phyloP scores from a whole-genome alignment of 2,797 vertebrate genomes.

The Gymnoscopelus microlampas region DNA sequence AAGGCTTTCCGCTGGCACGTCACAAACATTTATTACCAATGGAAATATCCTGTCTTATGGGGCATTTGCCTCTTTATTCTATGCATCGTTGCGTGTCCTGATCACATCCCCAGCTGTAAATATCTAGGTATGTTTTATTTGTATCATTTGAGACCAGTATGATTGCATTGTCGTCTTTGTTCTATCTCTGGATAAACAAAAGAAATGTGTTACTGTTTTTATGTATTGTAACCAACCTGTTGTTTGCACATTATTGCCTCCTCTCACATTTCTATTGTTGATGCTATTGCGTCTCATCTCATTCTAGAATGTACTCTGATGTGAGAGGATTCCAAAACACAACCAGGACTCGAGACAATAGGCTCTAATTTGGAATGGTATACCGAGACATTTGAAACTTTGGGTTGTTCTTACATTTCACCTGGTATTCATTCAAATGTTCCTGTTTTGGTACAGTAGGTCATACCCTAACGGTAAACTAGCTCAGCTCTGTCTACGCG shows the following conservation, averaged over 20 bases:
- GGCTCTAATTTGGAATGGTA: not conserved
- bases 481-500: too few relatives aligned
- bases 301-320: constrained; percentile 38
- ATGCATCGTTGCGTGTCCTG: constrained; percentile 15
- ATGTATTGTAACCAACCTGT: constrained; percentile 45
- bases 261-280: constrained; percentile 31
- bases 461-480: too few relatives aligned
- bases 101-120: constrained; percentile 33
- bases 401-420: constrained; percentile 10
- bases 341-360: constrained; percentile 2
- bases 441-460: not conserved
- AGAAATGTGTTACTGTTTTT: not conserved
- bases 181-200: constrained; percentile 10
- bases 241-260: constrained; percentile 59
- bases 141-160: constrained; percentile 8
- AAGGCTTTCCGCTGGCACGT: not conserved
- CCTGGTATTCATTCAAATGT: not conserved
- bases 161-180: constrained; percentile 9
- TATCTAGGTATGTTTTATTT: constrained; percentile 22
- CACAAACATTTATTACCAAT: not conserved
- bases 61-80: constrained; percentile 8
- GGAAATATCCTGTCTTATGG: not conserved
- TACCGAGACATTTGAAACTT: not conserved
- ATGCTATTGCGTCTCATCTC: constrained; percentile 62
- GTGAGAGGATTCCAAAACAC: constrained; percentile 20